Conservation (phyloP, 92 coral and sea anemone species). For the Phenganax stokvisi region DNA sequence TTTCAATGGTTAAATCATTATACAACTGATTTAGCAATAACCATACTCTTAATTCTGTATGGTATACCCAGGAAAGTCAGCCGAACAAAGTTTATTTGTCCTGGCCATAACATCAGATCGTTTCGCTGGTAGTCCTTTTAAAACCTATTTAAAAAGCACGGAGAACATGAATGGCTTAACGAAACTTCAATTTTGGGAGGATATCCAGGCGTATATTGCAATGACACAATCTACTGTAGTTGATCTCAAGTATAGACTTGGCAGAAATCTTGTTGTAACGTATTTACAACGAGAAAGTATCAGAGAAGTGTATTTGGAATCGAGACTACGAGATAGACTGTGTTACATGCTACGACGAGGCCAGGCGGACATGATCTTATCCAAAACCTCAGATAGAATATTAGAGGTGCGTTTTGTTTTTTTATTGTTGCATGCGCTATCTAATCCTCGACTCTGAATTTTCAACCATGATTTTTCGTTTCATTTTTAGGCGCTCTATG, state of each 20-base stretch:
- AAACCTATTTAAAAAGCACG: constrained; percentile 48
- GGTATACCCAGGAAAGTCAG: constrained; percentile 28
- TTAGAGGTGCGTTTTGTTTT: constrained; percentile 6
- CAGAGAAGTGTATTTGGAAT: constrained; percentile 48
- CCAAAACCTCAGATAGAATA: constrained; percentile 10
- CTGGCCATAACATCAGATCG: constrained; percentile 52
- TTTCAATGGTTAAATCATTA: neutral
- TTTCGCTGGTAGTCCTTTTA: constrained; percentile 84
- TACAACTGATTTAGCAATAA: neutral
- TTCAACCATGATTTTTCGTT: neutral
- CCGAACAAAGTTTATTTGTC: neutral
- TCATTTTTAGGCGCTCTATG: constrained; percentile 9
- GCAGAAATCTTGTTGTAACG: constrained; percentile 63
- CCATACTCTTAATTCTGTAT: neutral
- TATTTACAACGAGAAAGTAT: constrained; percentile 70
- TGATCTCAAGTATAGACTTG: constrained; percentile 62
- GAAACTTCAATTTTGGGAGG: constrained; percentile 86
- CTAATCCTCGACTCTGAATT: neutral
- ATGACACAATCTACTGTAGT: constrained; percentile 53
- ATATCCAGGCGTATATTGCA: constrained; percentile 69
- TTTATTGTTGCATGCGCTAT: neutral
- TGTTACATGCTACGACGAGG: constrained; percentile 34
- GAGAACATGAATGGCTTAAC: constrained; percentile 48
- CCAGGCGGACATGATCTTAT: constrained; percentile 22
- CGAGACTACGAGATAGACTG: constrained; percentile 31